Base-by-base conservation (phyloP, 2,113 vertebrate genomes). In the Tapirus terrestris region DNA sequence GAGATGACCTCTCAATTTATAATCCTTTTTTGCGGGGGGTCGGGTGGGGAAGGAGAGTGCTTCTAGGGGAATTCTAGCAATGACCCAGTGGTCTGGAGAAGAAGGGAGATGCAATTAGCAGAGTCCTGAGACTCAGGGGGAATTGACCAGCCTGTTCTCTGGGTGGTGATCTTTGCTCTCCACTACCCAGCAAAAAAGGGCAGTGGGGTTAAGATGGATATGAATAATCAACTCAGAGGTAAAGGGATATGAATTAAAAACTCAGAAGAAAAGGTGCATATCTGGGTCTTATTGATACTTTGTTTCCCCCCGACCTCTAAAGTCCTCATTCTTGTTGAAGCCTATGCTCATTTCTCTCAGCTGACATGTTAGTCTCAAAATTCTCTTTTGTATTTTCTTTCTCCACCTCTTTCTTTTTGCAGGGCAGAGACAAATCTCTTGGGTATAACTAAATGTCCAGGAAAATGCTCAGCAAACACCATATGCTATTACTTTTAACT, bases 381-480 rank as follows among this genome's bases (percentile, higher is more conserved):
- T 63, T 94, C 33, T 72, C 43, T 83, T 91, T 48, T 67, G 10
- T 79, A 23, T 67, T 43, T 63, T 91, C 6, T 84, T 48, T 89
- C 27, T n/a, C 27, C 8, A 75, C 43, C 27, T 88, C 56, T 31
- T 36, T 91, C 23, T 65, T 91, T 86, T 72, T 67, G 56, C 77
- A 95, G 33, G 16, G 39, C 56, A 48, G 45, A 95, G 58, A 72
- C 11, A 20, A 79, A 39, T 65, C 65, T 94, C 68, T 93, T 86
- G 58, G 18, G 60, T 70, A 65, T 61, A 85, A 72, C 84, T 92
- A 79, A 91, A 76, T 48, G 93, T 63, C 13, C 31, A 77, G 53
- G 29, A 75, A 97, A 90, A 92, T 73, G 53, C 48, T 94, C 83
- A 75, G 92, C 84, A 97, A 96, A 94, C 39, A 84, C 48, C 25